These are phyloP conservation scores for Oscheius myriophilus DNA, from an alignment of 2,888 invertebrate species.

Conservation along the genomic window DNA sequence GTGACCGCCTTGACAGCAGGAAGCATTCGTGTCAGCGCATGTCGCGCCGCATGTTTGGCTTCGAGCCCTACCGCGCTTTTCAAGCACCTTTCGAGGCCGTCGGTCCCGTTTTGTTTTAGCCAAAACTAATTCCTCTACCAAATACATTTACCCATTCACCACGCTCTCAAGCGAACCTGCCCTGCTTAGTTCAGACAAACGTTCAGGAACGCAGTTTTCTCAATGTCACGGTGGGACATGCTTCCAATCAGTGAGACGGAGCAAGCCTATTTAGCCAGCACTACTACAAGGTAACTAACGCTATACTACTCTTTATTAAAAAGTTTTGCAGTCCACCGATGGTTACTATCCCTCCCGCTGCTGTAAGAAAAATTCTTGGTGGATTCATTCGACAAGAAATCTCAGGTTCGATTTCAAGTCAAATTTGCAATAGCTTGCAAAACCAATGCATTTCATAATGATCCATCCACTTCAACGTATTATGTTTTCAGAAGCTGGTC, in stretches of 20 bases:
- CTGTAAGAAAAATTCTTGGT: conserved; percentile 48
- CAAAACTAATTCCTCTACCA: not conserved
- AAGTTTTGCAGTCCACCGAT: no score
- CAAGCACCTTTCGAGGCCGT: conserved; percentile 29
- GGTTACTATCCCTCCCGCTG: not conserved
- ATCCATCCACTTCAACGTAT: no score
- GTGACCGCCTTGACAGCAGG: conserved; percentile 30
- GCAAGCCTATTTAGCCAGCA: conserved; percentile 56
- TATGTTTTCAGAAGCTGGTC: conserved; percentile 54
- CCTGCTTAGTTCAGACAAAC: not conserved
- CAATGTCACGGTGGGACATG: conserved; percentile 59
- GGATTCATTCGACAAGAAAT: conserved; percentile 61
- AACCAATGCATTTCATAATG: not conserved
- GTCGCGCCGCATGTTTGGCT: conserved; percentile 30
- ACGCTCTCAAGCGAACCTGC: not conserved
- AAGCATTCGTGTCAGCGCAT: conserved; percentile 31
- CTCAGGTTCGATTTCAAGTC: conserved; percentile 39
- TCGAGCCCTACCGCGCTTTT: conserved; percentile 29
- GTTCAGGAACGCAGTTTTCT: conserved; percentile 4
- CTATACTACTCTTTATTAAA: not conserved
- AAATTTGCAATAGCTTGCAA: no score
- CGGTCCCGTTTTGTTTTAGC: conserved; percentile 29
- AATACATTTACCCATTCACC: no score
- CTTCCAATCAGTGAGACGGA: conserved; percentile 64
- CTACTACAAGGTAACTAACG: conserved; percentile 41